Percentiles rank a stretch among this genome's conserved stretches.
phyloP scores from a whole-genome alignment of 2,113 vertebrate species.

The Apteryx mantelli region DNA sequence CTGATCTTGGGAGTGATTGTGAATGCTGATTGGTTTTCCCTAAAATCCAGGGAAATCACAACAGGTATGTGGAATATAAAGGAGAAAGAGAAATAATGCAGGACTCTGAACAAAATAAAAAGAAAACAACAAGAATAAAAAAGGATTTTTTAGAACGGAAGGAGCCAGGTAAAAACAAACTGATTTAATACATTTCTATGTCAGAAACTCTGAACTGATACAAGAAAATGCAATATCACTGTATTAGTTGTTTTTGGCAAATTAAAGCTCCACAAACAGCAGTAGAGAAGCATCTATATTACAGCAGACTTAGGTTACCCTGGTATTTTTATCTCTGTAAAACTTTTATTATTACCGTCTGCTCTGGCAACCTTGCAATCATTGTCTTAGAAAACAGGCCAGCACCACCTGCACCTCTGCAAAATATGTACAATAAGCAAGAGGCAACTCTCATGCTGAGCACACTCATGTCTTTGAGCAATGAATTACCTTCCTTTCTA shows the following conservation, averaged over 20 bases:
- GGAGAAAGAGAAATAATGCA: not conserved
- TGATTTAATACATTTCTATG: not conserved
- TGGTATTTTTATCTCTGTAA: not conserved
- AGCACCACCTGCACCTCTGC: not conserved
- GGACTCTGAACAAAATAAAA: not conserved
- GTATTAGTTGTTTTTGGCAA: not conserved
- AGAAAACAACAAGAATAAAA: not conserved
- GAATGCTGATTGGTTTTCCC: not conserved
- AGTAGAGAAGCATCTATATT: not conserved
- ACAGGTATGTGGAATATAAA: not conserved
- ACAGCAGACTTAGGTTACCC: not conserved
- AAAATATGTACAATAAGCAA: not conserved
- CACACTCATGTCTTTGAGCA: not conserved
- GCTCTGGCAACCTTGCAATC: not conserved
- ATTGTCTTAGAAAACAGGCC: not conserved
- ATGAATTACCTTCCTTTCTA: not conserved
- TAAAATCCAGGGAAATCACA: not conserved
- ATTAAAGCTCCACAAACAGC: not conserved
- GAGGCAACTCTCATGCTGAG: not conserved
- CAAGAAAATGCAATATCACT: not conserved
- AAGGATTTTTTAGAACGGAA: not conserved
- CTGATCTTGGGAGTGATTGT: not conserved
- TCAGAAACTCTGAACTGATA: not conserved
- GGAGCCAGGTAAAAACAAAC: not conserved
- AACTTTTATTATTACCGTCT: not conserved